A percentile compares a stretch with the other conserved stretches of the same genome.
These are phyloP conservation scores for Wasmannia auropunctata DNA, from an alignment of 1,140 invertebrate species.

Conservation along the genomic window DNA sequence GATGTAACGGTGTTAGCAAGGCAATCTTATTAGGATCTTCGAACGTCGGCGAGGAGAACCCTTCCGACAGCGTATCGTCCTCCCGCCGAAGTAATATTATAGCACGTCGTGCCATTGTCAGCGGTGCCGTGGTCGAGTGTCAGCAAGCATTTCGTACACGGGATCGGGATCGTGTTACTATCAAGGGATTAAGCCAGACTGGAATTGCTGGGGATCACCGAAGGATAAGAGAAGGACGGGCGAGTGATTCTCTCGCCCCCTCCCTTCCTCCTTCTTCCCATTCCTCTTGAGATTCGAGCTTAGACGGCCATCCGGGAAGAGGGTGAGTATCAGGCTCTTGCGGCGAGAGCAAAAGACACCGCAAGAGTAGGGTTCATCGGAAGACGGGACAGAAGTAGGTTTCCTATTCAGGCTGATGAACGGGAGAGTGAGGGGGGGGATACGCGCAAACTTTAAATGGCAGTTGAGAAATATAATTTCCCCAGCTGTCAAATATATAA, in stretches of 20 bases:
- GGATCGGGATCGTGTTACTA: constrained; percentile 78
- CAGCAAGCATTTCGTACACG: constrained; percentile 74
- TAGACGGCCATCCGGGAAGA: constrained; percentile 25
- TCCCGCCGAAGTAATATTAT: constrained; percentile 54
- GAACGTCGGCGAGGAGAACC: neutral
- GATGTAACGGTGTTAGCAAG: neutral
- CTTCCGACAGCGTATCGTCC: constrained; percentile 21
- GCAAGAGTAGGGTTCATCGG: constrained; percentile 59
- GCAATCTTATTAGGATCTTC: neutral
- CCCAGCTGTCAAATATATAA: constrained; percentile 81
- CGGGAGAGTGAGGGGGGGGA: no score
- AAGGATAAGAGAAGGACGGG: constrained; percentile 65
- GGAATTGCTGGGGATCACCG: constrained; percentile 68
- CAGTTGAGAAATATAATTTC: constrained; percentile 84
- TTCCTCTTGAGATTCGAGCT: constrained; percentile 42
- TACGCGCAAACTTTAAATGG: constrained; percentile 81
- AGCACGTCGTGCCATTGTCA: constrained; percentile 62
- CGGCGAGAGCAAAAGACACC: constrained; percentile 60
- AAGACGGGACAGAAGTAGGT: constrained; percentile 27
- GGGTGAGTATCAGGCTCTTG: constrained; percentile 11
- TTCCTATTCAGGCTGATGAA: constrained; percentile 75
- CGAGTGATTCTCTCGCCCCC: constrained; percentile 28
- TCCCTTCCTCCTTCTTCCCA: constrained; percentile 42
- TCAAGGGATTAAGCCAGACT: constrained; percentile 78
- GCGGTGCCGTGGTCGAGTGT: constrained; percentile 67